phyloP scores from a whole-genome alignment of 2,113 vertebrate species.

The Xenopus borealis region DNA sequence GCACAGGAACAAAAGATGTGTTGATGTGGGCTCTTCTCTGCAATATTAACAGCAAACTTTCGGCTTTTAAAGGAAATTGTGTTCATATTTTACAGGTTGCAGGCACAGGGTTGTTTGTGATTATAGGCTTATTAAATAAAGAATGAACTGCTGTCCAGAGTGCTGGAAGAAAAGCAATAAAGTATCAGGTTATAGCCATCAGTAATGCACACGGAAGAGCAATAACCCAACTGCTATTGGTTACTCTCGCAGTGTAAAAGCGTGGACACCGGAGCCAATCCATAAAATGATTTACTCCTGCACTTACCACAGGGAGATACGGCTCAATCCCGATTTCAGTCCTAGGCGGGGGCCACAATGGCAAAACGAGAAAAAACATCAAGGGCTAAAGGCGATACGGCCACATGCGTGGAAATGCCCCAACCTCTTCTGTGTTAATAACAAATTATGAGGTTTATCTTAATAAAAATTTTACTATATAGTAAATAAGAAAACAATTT shows the following conservation, averaged over 20 bases:
- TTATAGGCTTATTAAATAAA: constrained; percentile 16
- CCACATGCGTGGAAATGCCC: no score
- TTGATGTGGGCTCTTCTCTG: neutral
- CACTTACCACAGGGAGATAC: neutral
- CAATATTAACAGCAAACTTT: neutral
- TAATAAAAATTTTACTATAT: no score
- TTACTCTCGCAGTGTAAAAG: neutral
- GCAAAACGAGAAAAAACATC: no score
- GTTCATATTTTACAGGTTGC: neutral
- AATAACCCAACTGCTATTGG: constrained; percentile 1
- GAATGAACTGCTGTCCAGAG: constrained; percentile 17
- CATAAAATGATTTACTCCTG: neutral
- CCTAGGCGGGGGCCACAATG: no score
- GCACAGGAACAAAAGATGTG: no score
- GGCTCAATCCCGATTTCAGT: no score
- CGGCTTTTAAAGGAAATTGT: neutral
- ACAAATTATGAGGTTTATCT: no score
- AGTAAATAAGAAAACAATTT: no score
- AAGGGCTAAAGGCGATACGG: no score
- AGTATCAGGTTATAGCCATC: constrained; percentile 14
- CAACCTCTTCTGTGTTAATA: no score
- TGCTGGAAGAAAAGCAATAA: constrained; percentile 25
- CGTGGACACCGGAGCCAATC: neutral
- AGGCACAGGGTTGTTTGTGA: neutral
- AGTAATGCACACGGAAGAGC: constrained; percentile 5